Evolutionary conservation across 2,797 vertebrate genomes (phyloP), one percentile per base, ranked within the genome.

Genomic region (Micrastur ruficollis): DNA sequence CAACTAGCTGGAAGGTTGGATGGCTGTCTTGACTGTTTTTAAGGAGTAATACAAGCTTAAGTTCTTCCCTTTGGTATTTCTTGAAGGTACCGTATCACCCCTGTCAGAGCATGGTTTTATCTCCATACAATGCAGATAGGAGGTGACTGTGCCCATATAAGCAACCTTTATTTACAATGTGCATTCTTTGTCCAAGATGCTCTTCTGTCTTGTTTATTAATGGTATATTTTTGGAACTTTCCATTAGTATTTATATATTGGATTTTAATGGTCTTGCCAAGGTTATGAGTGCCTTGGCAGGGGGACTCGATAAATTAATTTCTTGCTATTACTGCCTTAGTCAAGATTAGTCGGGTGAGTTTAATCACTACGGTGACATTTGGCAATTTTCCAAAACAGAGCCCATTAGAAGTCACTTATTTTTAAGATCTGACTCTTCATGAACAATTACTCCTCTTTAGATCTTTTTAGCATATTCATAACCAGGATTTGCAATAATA

Each of bases 391-490:
- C 59, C 71, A 59, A 90, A 94, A 90, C 14, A 63, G 6, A 93
- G 5, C 6, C n/a, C 67, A 87, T 93, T 95, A 92, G 36, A 96
- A 82, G 9, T 22, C 23, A 82, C 59, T 92, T 71, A 11, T 72
- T 89, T 90, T 59, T 21, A 59, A 79, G 84, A 40, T 58, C 55
- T 81, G 66, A 73, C 66, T 74, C 12, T 19, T 94, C 73, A 65
- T 73, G 81, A 97, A 67, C 23, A 79, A 78, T 94, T 68, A 44
- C 21, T 79, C 17, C 7, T 94, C 74, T 81, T 95, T 75, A 93
- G 27, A 47, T 62, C 13, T 79, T 88, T 92, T 95, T 94, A 93
- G 40, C 61, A 50, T 83, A 93, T 95, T 95, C 70, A 90, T 96
- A 89, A 95, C 66, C 49, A 86, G 70, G 68, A 68, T 86, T 96